Conservation (phyloP, 2,797 vertebrate genomes). For the Ciconia nigra region DNA sequence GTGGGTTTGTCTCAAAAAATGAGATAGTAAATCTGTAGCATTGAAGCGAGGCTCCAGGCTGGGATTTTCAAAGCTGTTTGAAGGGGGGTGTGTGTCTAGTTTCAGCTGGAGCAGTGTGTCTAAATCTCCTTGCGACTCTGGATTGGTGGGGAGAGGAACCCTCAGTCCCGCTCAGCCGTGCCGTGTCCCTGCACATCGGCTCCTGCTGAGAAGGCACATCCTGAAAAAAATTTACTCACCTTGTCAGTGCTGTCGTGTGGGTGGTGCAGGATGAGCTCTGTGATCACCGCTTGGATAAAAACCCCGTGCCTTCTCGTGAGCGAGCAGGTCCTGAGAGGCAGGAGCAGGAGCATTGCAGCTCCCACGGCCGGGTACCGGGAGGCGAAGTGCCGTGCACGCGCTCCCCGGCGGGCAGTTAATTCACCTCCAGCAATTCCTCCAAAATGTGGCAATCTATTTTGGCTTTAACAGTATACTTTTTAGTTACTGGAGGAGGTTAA, state of each 20-base stretch:
- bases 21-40: rapidly evolving
- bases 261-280: not conserved
- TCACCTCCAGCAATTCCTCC: not conserved
- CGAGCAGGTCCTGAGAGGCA: not conserved
- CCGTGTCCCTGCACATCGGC: rapidly evolving
- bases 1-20: rapidly evolving
- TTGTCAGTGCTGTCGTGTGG: not conserved
- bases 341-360: not conserved
- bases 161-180: rapidly evolving
- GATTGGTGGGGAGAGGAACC: not conserved
- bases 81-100: rapidly evolving
- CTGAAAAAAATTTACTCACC: not conserved
- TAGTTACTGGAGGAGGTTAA: conserved; percentile 11
- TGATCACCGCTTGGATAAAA: not conserved
- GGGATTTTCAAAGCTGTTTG: not conserved
- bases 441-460: not conserved
- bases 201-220: not conserved
- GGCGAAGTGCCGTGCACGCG: not conserved
- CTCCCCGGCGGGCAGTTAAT: not conserved
- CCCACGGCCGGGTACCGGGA: not conserved
- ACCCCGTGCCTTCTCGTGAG: not conserved
- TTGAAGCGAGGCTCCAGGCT: not conserved
- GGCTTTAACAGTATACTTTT: not conserved
- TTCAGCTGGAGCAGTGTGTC: rapidly evolving
- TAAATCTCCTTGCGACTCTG: not conserved